Percentiles rank a stretch among this genome's conserved stretches.
These are phyloP conservation scores for Archips xylosteana DNA, from an alignment of 2,888 invertebrate genomes.

Conservation along the genomic window DNA sequence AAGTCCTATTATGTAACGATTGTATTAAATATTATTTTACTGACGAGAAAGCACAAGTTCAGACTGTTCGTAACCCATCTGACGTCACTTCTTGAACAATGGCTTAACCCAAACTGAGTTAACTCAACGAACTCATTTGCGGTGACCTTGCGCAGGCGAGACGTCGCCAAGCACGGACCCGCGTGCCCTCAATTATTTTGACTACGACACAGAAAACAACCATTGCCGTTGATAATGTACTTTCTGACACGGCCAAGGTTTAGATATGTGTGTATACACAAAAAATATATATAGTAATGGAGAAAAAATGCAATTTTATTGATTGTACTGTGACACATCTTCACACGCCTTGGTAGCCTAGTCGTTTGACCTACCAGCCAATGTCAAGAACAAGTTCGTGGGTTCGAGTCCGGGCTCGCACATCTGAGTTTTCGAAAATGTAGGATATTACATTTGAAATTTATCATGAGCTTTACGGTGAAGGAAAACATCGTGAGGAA, in stretches of 20 bases:
- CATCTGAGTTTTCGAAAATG: too few relatives aligned
- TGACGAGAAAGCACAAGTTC: background rate
- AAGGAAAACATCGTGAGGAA: too few relatives aligned
- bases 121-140: constrained; percentile 38
- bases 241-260: background rate
- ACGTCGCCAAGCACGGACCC: constrained; percentile 17
- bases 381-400: too few relatives aligned
- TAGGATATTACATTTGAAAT: too few relatives aligned
- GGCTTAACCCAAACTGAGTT: constrained; percentile 28
- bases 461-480: too few relatives aligned
- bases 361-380: too few relatives aligned
- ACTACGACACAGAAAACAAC: constrained; percentile 25
- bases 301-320: too few relatives aligned
- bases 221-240: constrained; percentile 10
- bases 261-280: background rate
- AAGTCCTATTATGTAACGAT: too few relatives aligned
- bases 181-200: constrained; percentile 33
- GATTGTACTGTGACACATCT: too few relatives aligned
- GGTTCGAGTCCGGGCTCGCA: too few relatives aligned
- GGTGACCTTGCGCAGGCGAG: constrained; percentile 26
- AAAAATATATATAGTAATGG: too few relatives aligned
- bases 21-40: background rate
- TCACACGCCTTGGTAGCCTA: too few relatives aligned
- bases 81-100: constrained; percentile 24
- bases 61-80: background rate